phyloP scores from a whole-genome alignment of 2,888 invertebrate genomes.

The Oscheius sp. region DNA sequence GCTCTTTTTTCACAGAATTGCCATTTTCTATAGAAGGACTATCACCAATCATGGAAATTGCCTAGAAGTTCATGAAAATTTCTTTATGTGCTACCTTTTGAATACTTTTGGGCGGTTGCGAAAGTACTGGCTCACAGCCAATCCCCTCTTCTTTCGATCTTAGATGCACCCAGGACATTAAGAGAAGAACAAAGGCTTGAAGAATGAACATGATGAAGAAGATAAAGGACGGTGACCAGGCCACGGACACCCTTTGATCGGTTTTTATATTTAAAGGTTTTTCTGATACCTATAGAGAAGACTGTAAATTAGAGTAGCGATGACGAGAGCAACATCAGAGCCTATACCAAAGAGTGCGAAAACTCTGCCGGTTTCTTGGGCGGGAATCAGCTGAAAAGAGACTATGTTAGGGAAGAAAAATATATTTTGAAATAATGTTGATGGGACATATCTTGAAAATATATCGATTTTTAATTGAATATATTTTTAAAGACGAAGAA shows the following conservation, averaged over 20 bases:
- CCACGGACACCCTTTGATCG: constrained; percentile 32
- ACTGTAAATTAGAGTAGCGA: constrained; percentile 44
- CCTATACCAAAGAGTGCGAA: constrained; percentile 57
- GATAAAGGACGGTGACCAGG: constrained; percentile 52
- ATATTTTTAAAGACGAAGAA: no score
- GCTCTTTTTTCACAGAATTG: neutral
- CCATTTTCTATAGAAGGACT: neutral
- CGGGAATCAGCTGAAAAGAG: constrained; percentile 42
- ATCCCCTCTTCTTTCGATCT: constrained; percentile 41
- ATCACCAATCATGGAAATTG: constrained; percentile 30
- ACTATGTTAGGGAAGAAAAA: no score
- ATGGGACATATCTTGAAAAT: no score
- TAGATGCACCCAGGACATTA: constrained; percentile 54
- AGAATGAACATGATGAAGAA: constrained; percentile 46
- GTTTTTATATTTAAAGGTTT: neutral
- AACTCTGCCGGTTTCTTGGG: constrained; percentile 51
- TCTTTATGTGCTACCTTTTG: constrained; percentile 14
- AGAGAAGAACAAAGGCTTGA: constrained; percentile 38
- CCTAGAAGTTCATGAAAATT: neutral
- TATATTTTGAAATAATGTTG: no score
- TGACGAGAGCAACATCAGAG: constrained; percentile 50
- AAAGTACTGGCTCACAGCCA: constrained; percentile 6
- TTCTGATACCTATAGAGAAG: constrained; percentile 39
- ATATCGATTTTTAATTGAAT: no score
- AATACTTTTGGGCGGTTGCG: constrained; percentile 7